Evolutionary conservation across 2,888 invertebrate species (phyloP).

Genomic region (Eulithis testata): DNA sequence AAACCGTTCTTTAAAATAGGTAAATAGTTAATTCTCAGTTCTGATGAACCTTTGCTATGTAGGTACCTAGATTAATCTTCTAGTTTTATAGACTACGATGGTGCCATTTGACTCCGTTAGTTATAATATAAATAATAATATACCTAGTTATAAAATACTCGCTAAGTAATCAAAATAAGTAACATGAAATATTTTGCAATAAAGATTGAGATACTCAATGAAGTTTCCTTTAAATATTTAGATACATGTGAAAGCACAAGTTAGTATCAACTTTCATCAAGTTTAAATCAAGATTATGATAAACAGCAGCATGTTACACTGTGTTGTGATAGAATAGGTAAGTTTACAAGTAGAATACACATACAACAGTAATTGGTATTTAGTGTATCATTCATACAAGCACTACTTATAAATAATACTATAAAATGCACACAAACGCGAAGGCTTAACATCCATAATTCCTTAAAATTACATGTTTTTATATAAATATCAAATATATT

Average conservation of each 20-base stretch:
- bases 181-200: constrained; percentile 38
- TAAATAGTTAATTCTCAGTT: no score
- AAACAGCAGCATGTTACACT: neutral
- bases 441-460: constrained; percentile 10
- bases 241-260: neutral
- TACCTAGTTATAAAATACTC: constrained; percentile 40
- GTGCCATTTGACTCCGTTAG: constrained; percentile 52
- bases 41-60: neutral
- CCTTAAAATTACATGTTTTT: constrained; percentile 19
- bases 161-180: constrained; percentile 37
- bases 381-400: no score
- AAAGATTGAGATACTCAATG: constrained; percentile 33
- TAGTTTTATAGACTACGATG: constrained; percentile 24
- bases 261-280: neutral
- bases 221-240: constrained; percentile 32
- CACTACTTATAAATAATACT: neutral
- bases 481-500: constrained; percentile 33
- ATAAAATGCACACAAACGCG: constrained; percentile 17
- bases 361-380: neutral
- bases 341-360: no score
- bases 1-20: no score
- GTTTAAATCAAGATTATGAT: neutral
- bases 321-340: neutral
- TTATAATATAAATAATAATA: constrained; percentile 30
- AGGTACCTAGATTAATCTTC: constrained; percentile 9